These are phyloP conservation scores for Coecobrya sp. DNA, from an alignment of 2,888 invertebrate genomes.

Conservation along the genomic window DNA sequence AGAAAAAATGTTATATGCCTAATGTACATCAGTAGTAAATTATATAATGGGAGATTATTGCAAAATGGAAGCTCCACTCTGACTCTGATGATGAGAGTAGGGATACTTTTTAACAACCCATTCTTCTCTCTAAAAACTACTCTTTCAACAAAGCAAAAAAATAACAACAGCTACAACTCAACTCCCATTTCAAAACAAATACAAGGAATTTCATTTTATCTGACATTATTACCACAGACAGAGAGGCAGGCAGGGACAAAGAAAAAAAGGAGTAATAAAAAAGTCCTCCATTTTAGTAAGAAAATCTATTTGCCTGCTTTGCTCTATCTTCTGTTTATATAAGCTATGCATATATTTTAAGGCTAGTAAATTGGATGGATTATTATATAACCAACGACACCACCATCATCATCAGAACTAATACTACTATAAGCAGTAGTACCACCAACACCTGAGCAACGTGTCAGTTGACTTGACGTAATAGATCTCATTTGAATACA, in stretches of 20 bases:
- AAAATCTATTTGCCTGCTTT: background rate
- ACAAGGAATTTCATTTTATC: constrained; percentile 56
- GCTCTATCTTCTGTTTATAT: background rate
- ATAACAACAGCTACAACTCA: constrained; percentile 23
- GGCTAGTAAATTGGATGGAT: constrained; percentile 41
- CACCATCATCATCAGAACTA: background rate
- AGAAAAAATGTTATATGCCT: background rate
- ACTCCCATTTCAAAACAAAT: constrained; percentile 73
- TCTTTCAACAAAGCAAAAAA: constrained; percentile 23
- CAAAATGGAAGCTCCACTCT: constrained; percentile 63
- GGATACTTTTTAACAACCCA: constrained; percentile 68
- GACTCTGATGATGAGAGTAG: constrained; percentile 3
- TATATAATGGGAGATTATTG: constrained; percentile 53
- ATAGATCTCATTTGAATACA: constrained; percentile 75
- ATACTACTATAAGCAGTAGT: background rate
- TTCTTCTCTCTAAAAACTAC: constrained; percentile 58
- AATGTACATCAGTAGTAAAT: constrained; percentile 4
- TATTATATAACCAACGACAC: constrained; percentile 8
- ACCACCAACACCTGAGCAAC: constrained; percentile 74
- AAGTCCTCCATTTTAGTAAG: constrained; percentile 39
- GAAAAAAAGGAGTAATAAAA: constrained; percentile 50
- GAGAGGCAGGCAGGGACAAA: constrained; percentile 56
- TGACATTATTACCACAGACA: constrained; percentile 50
- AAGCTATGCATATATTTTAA: constrained; percentile 3
- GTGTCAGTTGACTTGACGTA: constrained; percentile 69